phyloP scores from a whole-genome alignment of 2,888 invertebrate genomes.

The Hirtodrosophila duncani region DNA sequence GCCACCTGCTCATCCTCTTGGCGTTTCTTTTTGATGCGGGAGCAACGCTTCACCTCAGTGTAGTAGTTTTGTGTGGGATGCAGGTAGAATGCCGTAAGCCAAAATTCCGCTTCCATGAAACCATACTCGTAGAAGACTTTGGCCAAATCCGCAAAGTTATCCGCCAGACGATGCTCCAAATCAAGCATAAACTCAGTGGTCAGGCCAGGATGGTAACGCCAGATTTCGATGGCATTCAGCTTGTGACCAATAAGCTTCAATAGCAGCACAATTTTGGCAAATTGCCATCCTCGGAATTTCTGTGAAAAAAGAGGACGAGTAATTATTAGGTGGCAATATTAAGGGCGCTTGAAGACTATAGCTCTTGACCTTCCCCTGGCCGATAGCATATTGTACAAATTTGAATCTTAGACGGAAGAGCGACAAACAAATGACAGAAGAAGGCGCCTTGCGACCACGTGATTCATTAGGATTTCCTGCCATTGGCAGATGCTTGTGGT shows the following conservation, averaged over 20 bases:
- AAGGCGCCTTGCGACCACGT: too few species aligned
- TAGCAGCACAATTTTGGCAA: constrained; percentile 72
- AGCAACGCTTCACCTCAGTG: constrained; percentile 66
- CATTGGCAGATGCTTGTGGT: not conserved
- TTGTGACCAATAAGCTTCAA: constrained; percentile 73
- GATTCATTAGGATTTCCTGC: too few species aligned
- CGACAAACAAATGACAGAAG: too few species aligned
- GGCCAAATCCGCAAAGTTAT: constrained; percentile 72
- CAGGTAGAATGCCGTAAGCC: constrained; percentile 75
- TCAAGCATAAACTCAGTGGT: constrained; percentile 70
- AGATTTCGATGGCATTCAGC: constrained; percentile 72
- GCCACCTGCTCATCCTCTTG: constrained; percentile 39
- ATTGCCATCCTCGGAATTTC: constrained; percentile 74
- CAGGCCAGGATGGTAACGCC: constrained; percentile 74
- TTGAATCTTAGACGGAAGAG: too few species aligned
- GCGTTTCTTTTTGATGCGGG: constrained; percentile 61
- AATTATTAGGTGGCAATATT: too few species aligned
- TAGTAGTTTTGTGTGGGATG: constrained; percentile 65
- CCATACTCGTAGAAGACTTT: constrained; percentile 65
- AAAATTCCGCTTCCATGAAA: constrained; percentile 75
- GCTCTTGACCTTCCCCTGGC: too few species aligned
- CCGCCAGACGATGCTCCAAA: constrained; percentile 66
- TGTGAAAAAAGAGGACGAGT: constrained; percentile 18
- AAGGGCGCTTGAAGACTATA: too few species aligned
- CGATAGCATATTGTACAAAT: too few species aligned